These are phyloP conservation scores for Brachionus koreanus DNA, from an alignment of 1,140 invertebrate species.

Conservation along the genomic window DNA sequence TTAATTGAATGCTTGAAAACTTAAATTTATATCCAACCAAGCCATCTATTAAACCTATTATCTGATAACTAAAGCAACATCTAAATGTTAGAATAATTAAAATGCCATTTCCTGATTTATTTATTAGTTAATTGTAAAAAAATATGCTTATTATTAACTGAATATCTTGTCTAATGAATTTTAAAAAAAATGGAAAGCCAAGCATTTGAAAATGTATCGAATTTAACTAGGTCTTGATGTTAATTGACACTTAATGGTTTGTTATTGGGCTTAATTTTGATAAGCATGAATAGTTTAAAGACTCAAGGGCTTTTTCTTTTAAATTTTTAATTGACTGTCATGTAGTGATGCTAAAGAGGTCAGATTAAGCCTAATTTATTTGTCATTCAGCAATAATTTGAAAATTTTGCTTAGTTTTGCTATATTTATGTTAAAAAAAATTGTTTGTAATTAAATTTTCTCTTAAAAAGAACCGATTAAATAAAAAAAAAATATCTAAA, in stretches of 20 bases:
- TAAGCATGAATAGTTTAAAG: slow-evolving; percentile 12
- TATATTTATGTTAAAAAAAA: neutral
- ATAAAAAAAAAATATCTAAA: neutral
- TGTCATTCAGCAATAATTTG: neutral
- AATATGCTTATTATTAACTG: neutral
- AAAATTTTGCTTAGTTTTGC: neutral
- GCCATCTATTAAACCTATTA: neutral
- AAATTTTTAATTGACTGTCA: neutral
- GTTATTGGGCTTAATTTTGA: slow-evolving; percentile 6
- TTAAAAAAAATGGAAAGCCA: neutral
- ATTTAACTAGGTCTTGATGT: neutral
- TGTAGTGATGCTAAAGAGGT: neutral
- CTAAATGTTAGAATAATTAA: neutral
- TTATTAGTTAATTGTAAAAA: neutral
- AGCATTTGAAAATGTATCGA: neutral
- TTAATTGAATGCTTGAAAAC: neutral
- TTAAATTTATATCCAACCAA: too few species aligned
- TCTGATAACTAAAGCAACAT: neutral
- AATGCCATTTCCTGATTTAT: neutral
- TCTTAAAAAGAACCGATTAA: neutral
- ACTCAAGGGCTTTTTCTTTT: neutral
- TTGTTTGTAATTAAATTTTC: neutral
- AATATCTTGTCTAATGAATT: neutral
- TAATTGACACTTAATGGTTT: slow-evolving; percentile 3
- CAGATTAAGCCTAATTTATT: neutral